These are phyloP conservation scores for Trichacis sp. DNA, from an alignment of 2,888 invertebrate genomes.

Conservation along the genomic window DNA sequence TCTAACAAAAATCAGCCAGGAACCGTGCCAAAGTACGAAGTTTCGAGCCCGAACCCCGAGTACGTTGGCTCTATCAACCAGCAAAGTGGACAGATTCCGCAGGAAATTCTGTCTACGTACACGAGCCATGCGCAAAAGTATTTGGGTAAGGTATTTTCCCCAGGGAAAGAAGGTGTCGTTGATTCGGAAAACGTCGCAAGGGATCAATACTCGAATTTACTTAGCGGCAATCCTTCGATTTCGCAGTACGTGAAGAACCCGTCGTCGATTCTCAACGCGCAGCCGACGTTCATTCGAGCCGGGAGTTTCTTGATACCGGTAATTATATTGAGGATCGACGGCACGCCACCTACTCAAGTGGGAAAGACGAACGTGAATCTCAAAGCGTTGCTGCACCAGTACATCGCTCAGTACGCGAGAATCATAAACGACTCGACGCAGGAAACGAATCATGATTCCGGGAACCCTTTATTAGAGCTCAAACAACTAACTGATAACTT, in stretches of 20 bases:
- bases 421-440: constrained; percentile 51
- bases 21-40: constrained; percentile 49
- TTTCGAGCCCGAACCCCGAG: constrained; percentile 56
- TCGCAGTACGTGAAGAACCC: constrained; percentile 65
- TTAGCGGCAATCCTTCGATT: constrained; percentile 65
- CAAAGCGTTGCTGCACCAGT: constrained; percentile 62
- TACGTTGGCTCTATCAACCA: constrained; percentile 47
- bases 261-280: constrained; percentile 63
- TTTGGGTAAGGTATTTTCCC: constrained; percentile 49
- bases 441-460: constrained; percentile 50
- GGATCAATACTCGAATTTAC: constrained; percentile 55
- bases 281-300: constrained; percentile 64
- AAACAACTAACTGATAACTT: constrained; percentile 55
- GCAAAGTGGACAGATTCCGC: constrained; percentile 42
- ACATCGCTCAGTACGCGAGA: constrained; percentile 60
- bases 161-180: constrained; percentile 30
- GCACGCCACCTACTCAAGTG: constrained; percentile 57
- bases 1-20: constrained; percentile 5
- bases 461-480: constrained; percentile 55
- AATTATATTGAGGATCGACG: constrained; percentile 64
- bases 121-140: constrained; percentile 51
- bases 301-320: constrained; percentile 65
- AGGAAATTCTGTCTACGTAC: constrained; percentile 47
- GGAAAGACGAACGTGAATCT: constrained; percentile 59
- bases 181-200: constrained; percentile 41